Conservation (phyloP, 35 echinoderm and acorn worm species). For the Lytechinus variegatus region DNA sequence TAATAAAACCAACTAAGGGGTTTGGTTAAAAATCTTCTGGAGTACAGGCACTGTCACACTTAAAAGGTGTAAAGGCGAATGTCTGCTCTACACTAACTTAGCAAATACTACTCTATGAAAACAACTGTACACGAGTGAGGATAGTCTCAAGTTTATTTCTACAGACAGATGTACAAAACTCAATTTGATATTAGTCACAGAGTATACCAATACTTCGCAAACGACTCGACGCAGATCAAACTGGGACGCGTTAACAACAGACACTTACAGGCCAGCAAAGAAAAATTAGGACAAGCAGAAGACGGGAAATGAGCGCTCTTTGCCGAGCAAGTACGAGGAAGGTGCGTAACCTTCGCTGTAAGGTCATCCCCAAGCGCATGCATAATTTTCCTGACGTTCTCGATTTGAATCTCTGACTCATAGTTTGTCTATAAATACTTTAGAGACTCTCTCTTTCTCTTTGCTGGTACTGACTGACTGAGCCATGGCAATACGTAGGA, state of each 20-base stretch:
- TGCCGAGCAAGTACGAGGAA: not conserved
- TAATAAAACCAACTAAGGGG: too few relatives aligned
- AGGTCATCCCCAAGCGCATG: not conserved
- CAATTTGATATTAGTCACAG: not conserved
- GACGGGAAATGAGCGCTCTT: not conserved
- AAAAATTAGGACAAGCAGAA: not conserved
- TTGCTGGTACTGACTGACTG: not conserved
- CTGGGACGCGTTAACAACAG: not conserved
- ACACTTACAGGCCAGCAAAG: not conserved
- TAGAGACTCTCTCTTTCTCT: not conserved
- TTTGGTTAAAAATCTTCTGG: too few relatives aligned
- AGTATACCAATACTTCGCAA: not conserved
- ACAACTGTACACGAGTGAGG: not conserved
- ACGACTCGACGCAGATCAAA: not conserved
- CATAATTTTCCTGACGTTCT: slow-evolving; percentile 25
- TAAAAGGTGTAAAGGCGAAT: too few relatives aligned
- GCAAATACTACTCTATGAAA: not conserved
- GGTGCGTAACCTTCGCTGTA: not conserved
- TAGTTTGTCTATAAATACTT: not conserved
- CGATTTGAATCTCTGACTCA: not conserved
- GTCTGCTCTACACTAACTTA: too few relatives aligned
- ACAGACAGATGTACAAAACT: not conserved
- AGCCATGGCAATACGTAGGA: not conserved
- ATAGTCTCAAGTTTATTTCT: not conserved
- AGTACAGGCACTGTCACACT: too few relatives aligned